These are phyloP conservation scores for Rhynchophorus ferrugineus DNA, from an alignment of 1,140 invertebrate genomes.

Conservation along the genomic window DNA sequence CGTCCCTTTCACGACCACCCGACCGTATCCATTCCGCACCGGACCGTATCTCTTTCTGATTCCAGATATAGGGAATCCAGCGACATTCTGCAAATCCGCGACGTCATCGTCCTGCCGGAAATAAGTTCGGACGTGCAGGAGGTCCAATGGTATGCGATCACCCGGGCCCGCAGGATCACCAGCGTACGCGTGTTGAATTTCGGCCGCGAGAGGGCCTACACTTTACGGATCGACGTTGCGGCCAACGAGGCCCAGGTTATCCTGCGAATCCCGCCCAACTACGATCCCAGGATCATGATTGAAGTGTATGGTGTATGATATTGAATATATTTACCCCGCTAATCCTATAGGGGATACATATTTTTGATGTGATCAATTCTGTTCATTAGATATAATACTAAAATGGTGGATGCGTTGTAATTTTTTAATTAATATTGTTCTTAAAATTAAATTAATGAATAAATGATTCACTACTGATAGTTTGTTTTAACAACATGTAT, in stretches of 20 bases:
- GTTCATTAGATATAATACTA: no score
- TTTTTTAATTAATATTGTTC: no score
- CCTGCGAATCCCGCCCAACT: slow-evolving; percentile 16
- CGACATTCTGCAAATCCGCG: slow-evolving; percentile 21
- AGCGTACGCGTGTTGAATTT: slow-evolving; percentile 22
- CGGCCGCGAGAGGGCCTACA: slow-evolving; percentile 23
- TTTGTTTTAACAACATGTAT: no score
- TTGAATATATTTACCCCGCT: no score
- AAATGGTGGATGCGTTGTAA: no score
- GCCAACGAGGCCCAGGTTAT: slow-evolving; percentile 16
- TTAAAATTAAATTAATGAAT: no score
- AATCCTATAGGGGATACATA: no score
- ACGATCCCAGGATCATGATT: slow-evolving; percentile 23
- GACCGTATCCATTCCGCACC: no score
- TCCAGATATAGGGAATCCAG: slow-evolving; percentile 21
- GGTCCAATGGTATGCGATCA: slow-evolving; percentile 20
- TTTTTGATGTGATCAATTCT: no score
- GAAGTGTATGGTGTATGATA: slow-evolving; percentile 27
- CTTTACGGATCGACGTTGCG: slow-evolving; percentile 21
- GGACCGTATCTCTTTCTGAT: no score
- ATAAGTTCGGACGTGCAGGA: slow-evolving; percentile 18
- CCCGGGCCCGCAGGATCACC: slow-evolving; percentile 13
- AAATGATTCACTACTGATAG: no score
- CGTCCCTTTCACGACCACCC: no score
- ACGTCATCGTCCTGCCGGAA: slow-evolving; percentile 20